Base-by-base conservation (phyloP, 1,140 invertebrate species). In the Zeugodacus cucurbitae region DNA sequence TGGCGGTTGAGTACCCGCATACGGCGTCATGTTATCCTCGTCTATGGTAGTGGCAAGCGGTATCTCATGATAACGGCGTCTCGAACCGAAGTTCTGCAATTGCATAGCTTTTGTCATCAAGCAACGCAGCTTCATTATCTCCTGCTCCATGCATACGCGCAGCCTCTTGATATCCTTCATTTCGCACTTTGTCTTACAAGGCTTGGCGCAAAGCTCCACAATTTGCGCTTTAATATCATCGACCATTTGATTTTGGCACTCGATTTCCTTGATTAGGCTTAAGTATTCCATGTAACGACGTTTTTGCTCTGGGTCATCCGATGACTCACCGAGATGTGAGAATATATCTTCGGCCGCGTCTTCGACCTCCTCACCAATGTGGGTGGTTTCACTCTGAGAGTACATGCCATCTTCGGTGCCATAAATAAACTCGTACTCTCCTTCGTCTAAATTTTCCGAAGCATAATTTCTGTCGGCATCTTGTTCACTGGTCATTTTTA, bases 221-320 rank as follows among this genome's bases (percentile, higher is more conserved):
- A 93, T 90, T 86, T 92, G 90, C 3, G 29, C 74, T 87, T 93
- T 93, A 11, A 93, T 91, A 88, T 92, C 91, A 82, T 90, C 89
- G 44, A 93, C 91, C 17, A 92, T 90, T 37, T 89, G 90, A 67
- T 93, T 93, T 86, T 93, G 92, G 88, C 91, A 92, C 4, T 93
- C 91, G 82, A 93, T 93, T 74, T 93, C 92, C 74, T 92, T 93
- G 89, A 92, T 90, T 64, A 93, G 70, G 22, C 91, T 86, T 88
- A 92, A 34, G n/a, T 93, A 93, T 87, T 93, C 92, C 86, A 90
- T 88, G 41, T 93, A 93, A 89, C 91, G 91, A 59, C 92, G 92
- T 59, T 91, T 90, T 67, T 93, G 90, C 22, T 93, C 92, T 0
- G 91, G 91, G 90, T 93, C 91, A 41, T 93, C 92, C 1, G 91